Evolutionary conservation across 2,113 vertebrate species (phyloP).

Genomic region (Urocynchramus pylzowi): DNA sequence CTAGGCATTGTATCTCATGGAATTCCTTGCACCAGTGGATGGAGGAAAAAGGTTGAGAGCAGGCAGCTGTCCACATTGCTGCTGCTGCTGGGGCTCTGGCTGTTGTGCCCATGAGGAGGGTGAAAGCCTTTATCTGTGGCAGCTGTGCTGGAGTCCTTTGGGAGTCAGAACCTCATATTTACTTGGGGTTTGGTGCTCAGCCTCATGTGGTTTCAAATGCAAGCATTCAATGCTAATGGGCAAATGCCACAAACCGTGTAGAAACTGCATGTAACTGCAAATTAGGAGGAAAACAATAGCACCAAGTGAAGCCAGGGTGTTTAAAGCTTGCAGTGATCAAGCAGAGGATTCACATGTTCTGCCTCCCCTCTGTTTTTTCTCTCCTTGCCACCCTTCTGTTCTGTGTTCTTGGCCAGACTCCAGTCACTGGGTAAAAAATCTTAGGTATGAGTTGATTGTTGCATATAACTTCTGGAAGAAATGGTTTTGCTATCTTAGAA

Average conservation of each 20-base stretch:
- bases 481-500: not conserved
- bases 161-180: not conserved
- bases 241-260: not conserved
- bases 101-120: not conserved
- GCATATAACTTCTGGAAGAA: not conserved
- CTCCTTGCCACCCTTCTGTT: not conserved
- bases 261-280: not conserved
- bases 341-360: not conserved
- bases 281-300: not conserved
- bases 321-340: not conserved
- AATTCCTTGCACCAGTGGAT: not conserved
- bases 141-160: not conserved
- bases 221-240: not conserved
- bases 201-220: not conserved
- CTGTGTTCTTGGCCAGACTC: not conserved
- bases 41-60: not conserved
- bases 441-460: not conserved
- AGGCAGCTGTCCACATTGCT: not conserved
- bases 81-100: not conserved
- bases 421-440: not conserved
- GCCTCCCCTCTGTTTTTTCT: not conserved
- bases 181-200: not conserved
- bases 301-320: not conserved
- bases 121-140: not conserved
- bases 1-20: not conserved